Percentiles rank a stretch among this genome's conserved stretches.
Conservation (phyloP, 2,888 invertebrate genomes). For the Pandemis cinnamomeana region DNA sequence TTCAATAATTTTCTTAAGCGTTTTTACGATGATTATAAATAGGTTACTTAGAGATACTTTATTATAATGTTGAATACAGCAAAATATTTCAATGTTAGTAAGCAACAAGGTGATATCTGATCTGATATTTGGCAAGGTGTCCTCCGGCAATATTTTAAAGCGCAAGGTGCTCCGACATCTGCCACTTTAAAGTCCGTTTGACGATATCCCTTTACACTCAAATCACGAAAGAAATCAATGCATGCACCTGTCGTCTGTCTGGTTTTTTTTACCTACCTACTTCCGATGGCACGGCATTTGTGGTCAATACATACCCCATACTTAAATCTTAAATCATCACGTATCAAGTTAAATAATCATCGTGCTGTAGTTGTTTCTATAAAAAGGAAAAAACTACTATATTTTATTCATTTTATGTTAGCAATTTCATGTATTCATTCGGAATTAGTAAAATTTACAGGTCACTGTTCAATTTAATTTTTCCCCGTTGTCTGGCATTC, state of each 20-base stretch:
- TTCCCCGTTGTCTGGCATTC: constrained; percentile 65
- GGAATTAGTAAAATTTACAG: constrained; percentile 51
- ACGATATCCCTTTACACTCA: constrained; percentile 50
- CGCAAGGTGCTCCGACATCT: constrained; percentile 75
- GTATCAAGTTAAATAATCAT: background rate
- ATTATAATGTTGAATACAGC: background rate
- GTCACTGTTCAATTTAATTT: constrained; percentile 61
- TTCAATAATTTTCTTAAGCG: constrained; percentile 27
- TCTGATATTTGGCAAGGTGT: constrained; percentile 55
- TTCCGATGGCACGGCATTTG: constrained; percentile 15
- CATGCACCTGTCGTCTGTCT: constrained; percentile 67
- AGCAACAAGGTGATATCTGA: background rate
- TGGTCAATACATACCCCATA: background rate
- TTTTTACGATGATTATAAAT: constrained; percentile 18
- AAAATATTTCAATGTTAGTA: background rate
- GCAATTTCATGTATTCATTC: background rate
- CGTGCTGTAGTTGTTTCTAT: background rate
- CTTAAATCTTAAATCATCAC: background rate
- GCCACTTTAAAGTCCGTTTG: constrained; percentile 46
- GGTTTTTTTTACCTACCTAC: background rate
- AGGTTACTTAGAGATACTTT: constrained; percentile 3
- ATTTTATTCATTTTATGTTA: background rate
- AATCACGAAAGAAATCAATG: constrained; percentile 73
- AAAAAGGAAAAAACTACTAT: background rate
- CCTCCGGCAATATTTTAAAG: constrained; percentile 46